A percentile compares a stretch with the other conserved stretches of the same genome.
Conservation (phyloP, 2,888 invertebrate species). For the Acanthoscelides obtectus region DNA sequence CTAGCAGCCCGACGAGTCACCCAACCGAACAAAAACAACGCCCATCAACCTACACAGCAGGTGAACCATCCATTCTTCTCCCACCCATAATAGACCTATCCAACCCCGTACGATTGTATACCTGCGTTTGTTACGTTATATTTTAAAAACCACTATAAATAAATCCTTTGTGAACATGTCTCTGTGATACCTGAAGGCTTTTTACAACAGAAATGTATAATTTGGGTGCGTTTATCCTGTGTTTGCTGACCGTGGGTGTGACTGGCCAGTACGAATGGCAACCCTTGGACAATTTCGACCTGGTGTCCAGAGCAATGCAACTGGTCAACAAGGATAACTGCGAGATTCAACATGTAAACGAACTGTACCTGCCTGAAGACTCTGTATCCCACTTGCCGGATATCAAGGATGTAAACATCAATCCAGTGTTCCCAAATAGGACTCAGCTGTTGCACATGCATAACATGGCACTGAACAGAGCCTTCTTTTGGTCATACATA, state of each 20-base stretch:
- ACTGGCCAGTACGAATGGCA: slow-evolving; percentile 92
- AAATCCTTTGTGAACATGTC: neutral
- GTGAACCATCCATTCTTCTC: slow-evolving; percentile 12
- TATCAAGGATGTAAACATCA: slow-evolving; percentile 89
- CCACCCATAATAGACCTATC: slow-evolving; percentile 2
- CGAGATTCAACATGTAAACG: slow-evolving; percentile 76
- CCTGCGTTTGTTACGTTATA: neutral
- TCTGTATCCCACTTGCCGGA: slow-evolving; percentile 89
- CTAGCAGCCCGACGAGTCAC: neutral
- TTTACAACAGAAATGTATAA: neutral
- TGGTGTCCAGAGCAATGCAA: slow-evolving; percentile 78
- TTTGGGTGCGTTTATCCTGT: slow-evolving; percentile 7
- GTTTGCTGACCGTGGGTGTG: slow-evolving; percentile 41
- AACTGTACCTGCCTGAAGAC: slow-evolving; percentile 78
- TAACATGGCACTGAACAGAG: slow-evolving; percentile 93
- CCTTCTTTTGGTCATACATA: slow-evolving; percentile 94
- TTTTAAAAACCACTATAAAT: neutral
- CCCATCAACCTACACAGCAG: slow-evolving; percentile 15
- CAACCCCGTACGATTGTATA: slow-evolving; percentile 20
- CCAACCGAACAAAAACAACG: slow-evolving; percentile 6
- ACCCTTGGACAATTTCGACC: slow-evolving; percentile 82
- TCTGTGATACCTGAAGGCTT: neutral
- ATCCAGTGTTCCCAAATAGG: slow-evolving; percentile 91
- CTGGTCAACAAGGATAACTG: slow-evolving; percentile 85
- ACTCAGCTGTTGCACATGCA: slow-evolving; percentile 90